Base-by-base conservation (phyloP, 2,113 vertebrate species). In the Macquaria australasica region DNA sequence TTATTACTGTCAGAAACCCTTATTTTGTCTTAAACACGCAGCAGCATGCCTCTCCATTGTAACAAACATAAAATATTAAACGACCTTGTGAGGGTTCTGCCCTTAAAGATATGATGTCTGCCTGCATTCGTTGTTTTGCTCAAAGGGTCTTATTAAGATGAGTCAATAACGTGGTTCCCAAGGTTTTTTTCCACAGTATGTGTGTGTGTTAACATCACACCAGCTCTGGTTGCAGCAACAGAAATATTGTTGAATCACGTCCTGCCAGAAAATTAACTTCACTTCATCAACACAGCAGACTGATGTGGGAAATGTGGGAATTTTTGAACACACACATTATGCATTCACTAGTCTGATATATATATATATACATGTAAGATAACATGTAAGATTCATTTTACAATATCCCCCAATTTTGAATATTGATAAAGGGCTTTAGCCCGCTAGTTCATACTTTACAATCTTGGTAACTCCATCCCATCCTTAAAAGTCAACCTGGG, bases 61-160 rank as follows among this genome's bases (percentile, higher is more conserved):
- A 59, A 67, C n/a, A 41, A 51, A 56, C 21, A 23, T 20, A 10
- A 68, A 76, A 50, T 16, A 45, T 56, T 10, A 21, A 70, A 43
- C 21, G 12, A 15, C 48, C 21, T 16, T 48, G 10, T 53, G 7
- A 77, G 12, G 51, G 20, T 75, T 39, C 23, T 39, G 5, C 43
- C 41, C 56, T 55, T 41, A 72, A 73, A 21, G 59, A 70, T 20
- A 2, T 73, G n/a, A 85, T 79, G 62, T 60, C 75, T 83, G 20
- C 55, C 16, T 77, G 60, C 56, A 39, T 71, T 34, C 55, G 84
- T 75, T 75, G 41, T 76, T 20, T 0, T 41, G 6, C 55, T 59
- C 53, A 39, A 55, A 72, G 58, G 23, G 21, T 70, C 43, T 81
- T 41, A 79, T 75, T 68, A 62, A 56, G 23, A 84, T 5, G 8